Conservation (phyloP, 1,140 invertebrate genomes). For the Ceratina calcarata region DNA sequence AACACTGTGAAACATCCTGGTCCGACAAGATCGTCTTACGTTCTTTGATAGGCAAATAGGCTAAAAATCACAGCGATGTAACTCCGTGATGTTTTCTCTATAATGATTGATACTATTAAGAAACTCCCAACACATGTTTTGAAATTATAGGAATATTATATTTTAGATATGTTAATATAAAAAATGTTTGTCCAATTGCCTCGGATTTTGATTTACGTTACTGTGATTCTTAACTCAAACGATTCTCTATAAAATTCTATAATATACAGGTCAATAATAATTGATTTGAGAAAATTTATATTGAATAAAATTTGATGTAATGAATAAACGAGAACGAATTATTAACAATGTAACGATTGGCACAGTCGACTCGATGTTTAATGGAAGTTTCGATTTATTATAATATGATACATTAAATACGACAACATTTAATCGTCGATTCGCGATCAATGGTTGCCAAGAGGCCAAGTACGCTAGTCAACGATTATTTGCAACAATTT, state of each 20-base stretch:
- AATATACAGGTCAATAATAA: slow-evolving; percentile 9
- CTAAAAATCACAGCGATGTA: too few species aligned
- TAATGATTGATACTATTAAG: too few species aligned
- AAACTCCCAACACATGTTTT: too few species aligned
- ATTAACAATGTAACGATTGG: slow-evolving; percentile 1
- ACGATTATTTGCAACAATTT: background rate
- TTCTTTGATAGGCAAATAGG: background rate
- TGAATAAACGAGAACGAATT: slow-evolving; percentile 10
- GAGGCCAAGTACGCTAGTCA: slow-evolving; percentile 14
- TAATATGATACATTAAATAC: background rate
- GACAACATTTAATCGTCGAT: background rate
- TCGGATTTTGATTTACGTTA: too few species aligned
- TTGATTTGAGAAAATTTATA: slow-evolving; percentile 29
- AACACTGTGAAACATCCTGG: slow-evolving; percentile 34
- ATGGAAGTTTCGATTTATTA: background rate
- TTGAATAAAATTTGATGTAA: slow-evolving; percentile 18
- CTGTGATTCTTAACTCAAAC: background rate
- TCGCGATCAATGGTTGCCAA: background rate
- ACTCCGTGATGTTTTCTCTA: too few species aligned
- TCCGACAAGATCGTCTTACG: slow-evolving; percentile 13
- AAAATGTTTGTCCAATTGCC: too few species aligned
- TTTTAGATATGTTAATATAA: too few species aligned
- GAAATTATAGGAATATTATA: too few species aligned
- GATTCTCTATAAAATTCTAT: background rate
- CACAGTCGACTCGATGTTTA: slow-evolving; percentile 9